A percentile compares a stretch with the other conserved stretches of the same genome.
These are phyloP conservation scores for Metridium senile DNA, from an alignment of 92 coral and sea anemone genomes.

Conservation along the genomic window DNA sequence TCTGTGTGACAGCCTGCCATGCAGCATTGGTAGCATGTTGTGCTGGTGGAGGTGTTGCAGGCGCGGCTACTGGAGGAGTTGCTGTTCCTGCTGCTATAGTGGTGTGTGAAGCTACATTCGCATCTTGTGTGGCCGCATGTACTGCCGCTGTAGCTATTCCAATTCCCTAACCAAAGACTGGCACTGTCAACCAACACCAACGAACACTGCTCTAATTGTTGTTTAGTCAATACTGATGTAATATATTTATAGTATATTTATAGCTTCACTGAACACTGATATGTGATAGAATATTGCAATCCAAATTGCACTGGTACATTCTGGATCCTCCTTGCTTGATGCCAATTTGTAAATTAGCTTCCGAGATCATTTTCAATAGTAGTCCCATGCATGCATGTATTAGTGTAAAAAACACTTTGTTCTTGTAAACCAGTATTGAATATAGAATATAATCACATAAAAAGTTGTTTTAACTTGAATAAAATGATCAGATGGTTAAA, in stretches of 20 bases:
- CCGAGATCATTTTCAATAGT: too few relatives aligned
- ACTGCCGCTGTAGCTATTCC: conserved; percentile 33
- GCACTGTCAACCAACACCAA: not conserved
- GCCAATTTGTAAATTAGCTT: too few relatives aligned
- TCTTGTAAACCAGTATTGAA: too few relatives aligned
- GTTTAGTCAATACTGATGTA: conserved; percentile 1
- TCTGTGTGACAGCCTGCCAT: conserved; percentile 55
- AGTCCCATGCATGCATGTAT: too few relatives aligned
- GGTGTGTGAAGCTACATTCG: conserved; percentile 45
- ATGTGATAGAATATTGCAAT: too few relatives aligned
- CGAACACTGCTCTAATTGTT: not conserved
- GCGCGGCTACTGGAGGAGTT: conserved; percentile 45
- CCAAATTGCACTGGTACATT: too few relatives aligned
- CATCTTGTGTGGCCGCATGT: conserved; percentile 39
- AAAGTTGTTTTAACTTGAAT: not conserved
- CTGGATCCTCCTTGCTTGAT: too few relatives aligned
- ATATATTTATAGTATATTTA: too few relatives aligned
- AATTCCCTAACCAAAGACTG: conserved; percentile 6
- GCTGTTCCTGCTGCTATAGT: conserved; percentile 46
- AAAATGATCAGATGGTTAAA: not conserved
- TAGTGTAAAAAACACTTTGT: too few relatives aligned
- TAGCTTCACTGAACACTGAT: too few relatives aligned
- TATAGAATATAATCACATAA: too few relatives aligned
- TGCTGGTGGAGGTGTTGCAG: conserved; percentile 48
- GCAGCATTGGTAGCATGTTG: conserved; percentile 48